Conservation (phyloP, 2,113 vertebrate genomes). For the Megaceryle torquata region DNA sequence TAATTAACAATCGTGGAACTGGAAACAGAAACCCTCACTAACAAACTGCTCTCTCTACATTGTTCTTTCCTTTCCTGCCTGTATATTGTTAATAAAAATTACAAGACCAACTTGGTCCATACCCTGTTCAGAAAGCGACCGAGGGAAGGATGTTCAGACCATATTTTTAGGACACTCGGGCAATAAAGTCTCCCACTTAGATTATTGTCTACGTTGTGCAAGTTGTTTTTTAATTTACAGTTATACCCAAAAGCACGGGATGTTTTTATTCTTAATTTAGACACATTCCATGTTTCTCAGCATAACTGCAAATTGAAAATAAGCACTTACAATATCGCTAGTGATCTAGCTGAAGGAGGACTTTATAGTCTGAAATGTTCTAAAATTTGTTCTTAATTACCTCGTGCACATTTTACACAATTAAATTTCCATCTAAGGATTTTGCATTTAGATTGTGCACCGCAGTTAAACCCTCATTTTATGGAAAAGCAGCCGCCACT, state of each 20-base stretch:
- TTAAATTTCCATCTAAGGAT: conserved; percentile 76
- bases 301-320: conserved; percentile 79
- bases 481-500: conserved; percentile 32
- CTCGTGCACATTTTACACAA: conserved; percentile 71
- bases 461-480: conserved; percentile 64
- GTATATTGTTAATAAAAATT: not conserved
- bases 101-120: not conserved
- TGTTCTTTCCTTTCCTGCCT: not conserved
- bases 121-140: not conserved
- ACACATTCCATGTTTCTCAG: conserved; percentile 65
- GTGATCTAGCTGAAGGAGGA: conserved; percentile 67
- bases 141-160: not conserved
- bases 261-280: conserved; percentile 64
- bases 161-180: conserved; percentile 17
- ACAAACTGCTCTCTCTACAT: not conserved
- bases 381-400: conserved; percentile 81
- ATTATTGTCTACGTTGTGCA: not conserved
- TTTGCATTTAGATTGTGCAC: conserved; percentile 71
- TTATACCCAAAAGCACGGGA: conserved; percentile 4
- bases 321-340: conserved; percentile 58
- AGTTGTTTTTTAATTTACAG: conserved; percentile 67
- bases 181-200: conserved; percentile 2
- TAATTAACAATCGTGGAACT: not conserved
- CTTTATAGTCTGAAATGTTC: conserved; percentile 72
- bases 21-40: not conserved